Evolutionary conservation across 2,113 vertebrate genomes (phyloP).

Genomic region (Phocoena phocoena): DNA sequence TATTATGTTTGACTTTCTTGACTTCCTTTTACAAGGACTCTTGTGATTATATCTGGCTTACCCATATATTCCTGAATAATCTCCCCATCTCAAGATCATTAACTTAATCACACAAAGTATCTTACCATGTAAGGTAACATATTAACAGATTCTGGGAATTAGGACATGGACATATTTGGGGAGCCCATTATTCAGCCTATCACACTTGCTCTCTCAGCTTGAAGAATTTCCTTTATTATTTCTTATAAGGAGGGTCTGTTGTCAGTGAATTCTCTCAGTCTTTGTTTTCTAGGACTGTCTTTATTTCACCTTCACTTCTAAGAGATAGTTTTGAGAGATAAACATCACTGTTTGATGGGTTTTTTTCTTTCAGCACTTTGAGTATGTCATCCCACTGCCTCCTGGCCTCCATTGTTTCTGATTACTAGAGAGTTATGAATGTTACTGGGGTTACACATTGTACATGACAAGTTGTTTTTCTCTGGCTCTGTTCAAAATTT

Average conservation of each 20-base stretch:
- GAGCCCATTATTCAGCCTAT: too few species aligned
- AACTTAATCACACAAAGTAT: neutral
- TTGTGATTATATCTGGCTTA: neutral
- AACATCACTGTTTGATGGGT: too few species aligned
- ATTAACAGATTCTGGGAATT: neutral
- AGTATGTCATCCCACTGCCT: too few species aligned
- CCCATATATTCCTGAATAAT: neutral
- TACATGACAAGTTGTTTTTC: neutral
- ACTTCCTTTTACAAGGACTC: neutral
- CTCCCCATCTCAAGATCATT: neutral
- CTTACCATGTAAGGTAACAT: neutral
- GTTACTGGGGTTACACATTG: neutral
- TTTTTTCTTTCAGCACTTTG: too few species aligned
- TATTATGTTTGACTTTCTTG: neutral
- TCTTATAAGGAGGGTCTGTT: too few species aligned
- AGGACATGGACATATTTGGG: neutral
- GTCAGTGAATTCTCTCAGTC: too few species aligned
- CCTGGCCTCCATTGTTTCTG: neutral
- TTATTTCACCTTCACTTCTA: too few species aligned
- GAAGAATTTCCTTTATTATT: too few species aligned
- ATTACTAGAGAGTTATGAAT: neutral
- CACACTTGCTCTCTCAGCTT: too few species aligned
- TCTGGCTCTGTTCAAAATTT: neutral
- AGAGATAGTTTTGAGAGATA: too few species aligned
- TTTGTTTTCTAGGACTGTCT: too few species aligned